A percentile compares a stretch with the other conserved stretches of the same genome.
Conservation (phyloP, 1,140 invertebrate species). For the Conus betulinus region DNA sequence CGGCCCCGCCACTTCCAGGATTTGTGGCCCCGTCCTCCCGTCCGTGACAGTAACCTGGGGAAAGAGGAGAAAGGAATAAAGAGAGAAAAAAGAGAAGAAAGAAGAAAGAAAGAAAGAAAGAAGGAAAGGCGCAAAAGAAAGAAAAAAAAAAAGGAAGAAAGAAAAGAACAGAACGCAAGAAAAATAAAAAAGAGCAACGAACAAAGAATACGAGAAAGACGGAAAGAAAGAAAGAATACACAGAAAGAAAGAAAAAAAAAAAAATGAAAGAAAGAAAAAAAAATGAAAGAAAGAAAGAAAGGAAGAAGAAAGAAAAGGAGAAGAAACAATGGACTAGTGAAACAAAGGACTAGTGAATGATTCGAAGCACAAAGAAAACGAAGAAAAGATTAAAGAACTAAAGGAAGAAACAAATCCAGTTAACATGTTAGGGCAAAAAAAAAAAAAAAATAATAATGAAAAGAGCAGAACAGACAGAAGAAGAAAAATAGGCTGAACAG, state of each 20-base stretch:
- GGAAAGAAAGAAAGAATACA: neutral
- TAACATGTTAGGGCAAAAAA: too few species aligned
- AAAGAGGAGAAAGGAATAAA: too few species aligned
- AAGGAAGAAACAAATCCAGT: too few species aligned
- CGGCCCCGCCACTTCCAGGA: constrained; percentile 1
- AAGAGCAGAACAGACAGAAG: neutral
- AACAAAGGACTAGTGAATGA: too few species aligned
- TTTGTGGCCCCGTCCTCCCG: neutral
- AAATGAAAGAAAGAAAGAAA: too few species aligned
- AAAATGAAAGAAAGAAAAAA: too few species aligned
- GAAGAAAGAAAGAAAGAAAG: neutral
- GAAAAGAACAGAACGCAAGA: neutral
- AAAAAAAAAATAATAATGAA: too few species aligned
- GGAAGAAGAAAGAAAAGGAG: too few species aligned
- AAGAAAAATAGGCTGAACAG: neutral
- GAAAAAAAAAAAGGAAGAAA: neutral
- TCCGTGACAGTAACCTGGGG: constrained; percentile 7
- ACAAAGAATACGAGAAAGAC: neutral
- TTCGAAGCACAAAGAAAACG: too few species aligned
- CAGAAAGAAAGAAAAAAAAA: neutral
- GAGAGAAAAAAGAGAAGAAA: too few species aligned
- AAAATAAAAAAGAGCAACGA: neutral
- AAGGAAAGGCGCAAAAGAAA: neutral
- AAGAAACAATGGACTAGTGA: too few species aligned
- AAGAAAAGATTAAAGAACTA: too few species aligned